These are phyloP conservation scores for Conus betulinus DNA, from an alignment of 1,140 invertebrate genomes.

Conservation along the genomic window DNA sequence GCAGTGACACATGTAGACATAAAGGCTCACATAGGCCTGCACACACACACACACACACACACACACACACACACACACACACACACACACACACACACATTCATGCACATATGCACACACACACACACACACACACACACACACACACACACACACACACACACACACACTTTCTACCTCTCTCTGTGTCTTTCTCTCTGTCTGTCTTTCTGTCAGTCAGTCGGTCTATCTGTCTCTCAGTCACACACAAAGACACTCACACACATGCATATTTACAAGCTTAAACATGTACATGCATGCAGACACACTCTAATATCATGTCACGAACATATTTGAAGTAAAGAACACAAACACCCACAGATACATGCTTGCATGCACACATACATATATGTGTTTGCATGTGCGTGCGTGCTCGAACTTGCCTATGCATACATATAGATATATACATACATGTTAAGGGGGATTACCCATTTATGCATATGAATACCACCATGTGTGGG, in stretches of 20 bases:
- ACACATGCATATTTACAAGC: neutral
- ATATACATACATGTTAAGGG: no score
- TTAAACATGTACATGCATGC: neutral
- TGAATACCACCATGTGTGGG: slow-evolving; percentile 26
- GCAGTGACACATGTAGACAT: no score
- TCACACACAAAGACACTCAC: slow-evolving; percentile 3
- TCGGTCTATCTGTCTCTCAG: slow-evolving; percentile 23
- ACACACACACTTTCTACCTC: neutral
- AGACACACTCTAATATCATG: no score
- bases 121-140: neutral
- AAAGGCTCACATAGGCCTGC: no score
- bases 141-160: no score
- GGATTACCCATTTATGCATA: neutral
- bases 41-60: no score
- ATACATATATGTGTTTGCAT: neutral
- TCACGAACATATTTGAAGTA: no score
- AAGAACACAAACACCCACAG: no score
- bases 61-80: neutral
- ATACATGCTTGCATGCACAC: neutral
- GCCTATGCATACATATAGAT: neutral
- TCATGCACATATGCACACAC: no score
- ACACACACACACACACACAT: no score
- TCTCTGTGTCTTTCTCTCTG: slow-evolving; percentile 12
- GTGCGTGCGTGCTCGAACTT: neutral
- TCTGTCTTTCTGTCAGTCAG: slow-evolving; percentile 25